phyloP scores from a whole-genome alignment of 2,113 vertebrate species.

The Alces alces region DNA sequence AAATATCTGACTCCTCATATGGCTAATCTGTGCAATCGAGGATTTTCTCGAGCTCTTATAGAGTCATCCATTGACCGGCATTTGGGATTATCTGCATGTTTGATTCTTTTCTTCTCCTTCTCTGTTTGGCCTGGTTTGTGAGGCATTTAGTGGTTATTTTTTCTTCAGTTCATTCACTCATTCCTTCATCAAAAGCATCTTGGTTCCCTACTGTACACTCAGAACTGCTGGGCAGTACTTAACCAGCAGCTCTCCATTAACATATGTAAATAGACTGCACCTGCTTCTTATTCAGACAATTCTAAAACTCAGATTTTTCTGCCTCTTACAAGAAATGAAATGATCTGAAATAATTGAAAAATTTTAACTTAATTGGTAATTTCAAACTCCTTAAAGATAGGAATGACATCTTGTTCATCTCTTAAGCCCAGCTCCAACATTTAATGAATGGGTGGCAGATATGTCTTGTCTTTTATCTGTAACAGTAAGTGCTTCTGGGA shows the following conservation, averaged over 20 bases:
- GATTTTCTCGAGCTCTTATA: not conserved
- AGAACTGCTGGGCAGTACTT: not conserved
- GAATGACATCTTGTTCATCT: not conserved
- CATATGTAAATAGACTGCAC: not conserved
- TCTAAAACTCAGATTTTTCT: not conserved
- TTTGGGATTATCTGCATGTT: not conserved
- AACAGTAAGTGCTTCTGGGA: not conserved
- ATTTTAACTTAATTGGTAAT: not conserved
- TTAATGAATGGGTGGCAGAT: not conserved
- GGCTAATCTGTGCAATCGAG: not conserved
- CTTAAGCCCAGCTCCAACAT: not conserved
- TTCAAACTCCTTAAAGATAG: not conserved
- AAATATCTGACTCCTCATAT: not conserved
- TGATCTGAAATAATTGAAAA: not conserved
- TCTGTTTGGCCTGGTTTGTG: not conserved
- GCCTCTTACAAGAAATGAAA: not conserved
- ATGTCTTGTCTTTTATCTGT: not conserved
- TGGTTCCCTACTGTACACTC: not conserved
- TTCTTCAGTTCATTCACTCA: not conserved
- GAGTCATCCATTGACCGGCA: not conserved
- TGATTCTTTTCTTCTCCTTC: not conserved
- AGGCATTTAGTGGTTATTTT: not conserved
- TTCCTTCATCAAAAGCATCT: not conserved
- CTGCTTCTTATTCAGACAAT: not conserved
- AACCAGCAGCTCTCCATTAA: rapidly evolving